Evolutionary conservation across 2,797 vertebrate genomes (phyloP).

Genomic region (Dendrocincla fuliginosa): DNA sequence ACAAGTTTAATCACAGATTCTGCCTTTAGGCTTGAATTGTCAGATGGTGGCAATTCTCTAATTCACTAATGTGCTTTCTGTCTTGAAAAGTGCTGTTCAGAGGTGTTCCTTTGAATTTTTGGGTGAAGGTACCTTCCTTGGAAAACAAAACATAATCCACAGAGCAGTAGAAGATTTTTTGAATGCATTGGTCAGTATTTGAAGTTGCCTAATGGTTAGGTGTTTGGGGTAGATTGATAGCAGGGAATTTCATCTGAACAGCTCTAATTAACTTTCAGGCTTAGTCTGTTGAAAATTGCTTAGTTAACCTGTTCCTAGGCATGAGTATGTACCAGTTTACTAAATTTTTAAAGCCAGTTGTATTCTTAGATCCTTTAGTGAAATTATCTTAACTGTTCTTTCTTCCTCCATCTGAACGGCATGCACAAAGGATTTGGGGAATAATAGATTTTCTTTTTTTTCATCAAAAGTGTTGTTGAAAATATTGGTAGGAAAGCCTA

Average conservation of each 20-base stretch:
- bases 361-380: background rate
- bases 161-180: background rate
- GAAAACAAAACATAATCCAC: background rate
- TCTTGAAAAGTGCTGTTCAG: background rate
- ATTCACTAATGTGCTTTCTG: background rate
- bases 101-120: background rate
- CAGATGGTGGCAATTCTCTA: background rate
- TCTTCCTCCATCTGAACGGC: background rate
- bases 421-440: background rate
- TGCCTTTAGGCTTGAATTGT: background rate
- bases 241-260: background rate
- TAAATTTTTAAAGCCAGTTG: background rate
- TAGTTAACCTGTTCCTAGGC: background rate
- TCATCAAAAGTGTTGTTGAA: background rate
- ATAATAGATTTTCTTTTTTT: background rate
- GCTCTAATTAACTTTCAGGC: background rate
- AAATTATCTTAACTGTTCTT: background rate
- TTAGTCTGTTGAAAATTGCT: background rate
- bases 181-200: background rate
- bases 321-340: background rate
- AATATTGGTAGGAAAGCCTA: background rate
- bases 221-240: background rate
- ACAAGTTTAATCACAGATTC: background rate
- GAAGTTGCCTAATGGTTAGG: background rate
- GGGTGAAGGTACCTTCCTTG: background rate